phyloP scores from a whole-genome alignment of 2,888 invertebrate genomes.

The Machimus rusticus region DNA sequence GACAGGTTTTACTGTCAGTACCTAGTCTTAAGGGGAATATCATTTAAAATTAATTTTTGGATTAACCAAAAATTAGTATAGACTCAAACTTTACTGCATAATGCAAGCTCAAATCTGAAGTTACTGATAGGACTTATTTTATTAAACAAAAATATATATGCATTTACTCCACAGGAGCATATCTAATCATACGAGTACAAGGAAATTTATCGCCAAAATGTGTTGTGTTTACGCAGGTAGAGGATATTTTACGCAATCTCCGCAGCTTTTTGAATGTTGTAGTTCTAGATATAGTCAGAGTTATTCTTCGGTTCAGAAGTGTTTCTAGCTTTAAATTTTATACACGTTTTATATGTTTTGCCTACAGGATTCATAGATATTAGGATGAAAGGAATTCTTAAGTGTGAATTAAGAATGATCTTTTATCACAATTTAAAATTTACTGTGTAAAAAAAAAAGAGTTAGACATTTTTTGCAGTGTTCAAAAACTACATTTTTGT shows the following conservation, averaged over 20 bases:
- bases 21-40: not conserved
- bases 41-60: not conserved
- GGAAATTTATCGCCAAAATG: not conserved
- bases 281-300: not conserved
- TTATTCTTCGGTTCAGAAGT: not conserved
- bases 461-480: not conserved
- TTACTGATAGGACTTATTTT: not conserved
- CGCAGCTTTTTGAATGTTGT: not conserved
- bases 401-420: not conserved
- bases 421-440: not conserved
- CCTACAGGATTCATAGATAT: not conserved
- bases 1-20: constrained; percentile 36
- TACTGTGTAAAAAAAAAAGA: not conserved
- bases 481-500: not conserved
- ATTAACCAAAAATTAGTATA: not conserved
- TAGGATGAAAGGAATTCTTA: not conserved
- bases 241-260: not conserved
- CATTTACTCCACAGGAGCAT: not conserved
- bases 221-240: not conserved
- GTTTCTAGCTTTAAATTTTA: not conserved
- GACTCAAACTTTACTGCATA: not conserved
- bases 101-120: not conserved
- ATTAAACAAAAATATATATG: not conserved
- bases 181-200: not conserved
- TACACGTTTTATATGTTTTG: not conserved